Percentiles rank a stretch among this genome's conserved stretches.
phyloP scores from a whole-genome alignment of 1,140 invertebrate genomes.

The Listronotus bonariensis region DNA sequence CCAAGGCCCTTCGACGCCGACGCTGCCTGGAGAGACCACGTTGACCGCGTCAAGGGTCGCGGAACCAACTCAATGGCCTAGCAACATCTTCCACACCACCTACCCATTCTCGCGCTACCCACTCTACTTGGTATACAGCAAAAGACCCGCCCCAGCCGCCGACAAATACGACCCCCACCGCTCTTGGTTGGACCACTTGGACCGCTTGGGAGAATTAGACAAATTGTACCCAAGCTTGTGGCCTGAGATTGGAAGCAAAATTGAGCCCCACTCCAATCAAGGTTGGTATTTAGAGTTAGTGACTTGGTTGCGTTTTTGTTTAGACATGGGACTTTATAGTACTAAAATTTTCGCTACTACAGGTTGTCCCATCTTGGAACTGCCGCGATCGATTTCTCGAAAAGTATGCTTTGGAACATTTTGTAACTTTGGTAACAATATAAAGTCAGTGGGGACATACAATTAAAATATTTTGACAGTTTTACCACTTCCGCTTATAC shows the following conservation, averaged over 20 bases:
- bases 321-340: too few species aligned
- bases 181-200: conserved; percentile 58
- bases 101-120: conserved; percentile 71
- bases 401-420: too few species aligned
- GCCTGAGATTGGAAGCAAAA: conserved; percentile 59
- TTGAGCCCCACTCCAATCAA: conserved; percentile 69
- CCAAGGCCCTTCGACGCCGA: conserved; percentile 72
- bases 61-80: conserved; percentile 60
- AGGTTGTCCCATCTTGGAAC: too few species aligned
- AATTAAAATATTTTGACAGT: too few species aligned
- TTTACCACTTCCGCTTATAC: too few species aligned
- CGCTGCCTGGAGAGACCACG: conserved; percentile 80
- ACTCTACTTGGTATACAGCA: conserved; percentile 64
- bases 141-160: conserved; percentile 58
- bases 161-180: conserved; percentile 62
- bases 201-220: conserved; percentile 58
- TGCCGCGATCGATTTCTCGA: too few species aligned
- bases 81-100: conserved; percentile 57
- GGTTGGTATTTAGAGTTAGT: conserved; percentile 34
- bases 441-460: too few species aligned
- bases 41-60: conserved; percentile 75
- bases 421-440: too few species aligned
- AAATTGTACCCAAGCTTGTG: conserved; percentile 59
- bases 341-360: too few species aligned
- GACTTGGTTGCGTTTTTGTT: too few species aligned